Percentiles rank a stretch among this genome's conserved stretches.
phyloP scores from a whole-genome alignment of 2,888 invertebrate species.

The Drosophila pseudotakahashii region DNA sequence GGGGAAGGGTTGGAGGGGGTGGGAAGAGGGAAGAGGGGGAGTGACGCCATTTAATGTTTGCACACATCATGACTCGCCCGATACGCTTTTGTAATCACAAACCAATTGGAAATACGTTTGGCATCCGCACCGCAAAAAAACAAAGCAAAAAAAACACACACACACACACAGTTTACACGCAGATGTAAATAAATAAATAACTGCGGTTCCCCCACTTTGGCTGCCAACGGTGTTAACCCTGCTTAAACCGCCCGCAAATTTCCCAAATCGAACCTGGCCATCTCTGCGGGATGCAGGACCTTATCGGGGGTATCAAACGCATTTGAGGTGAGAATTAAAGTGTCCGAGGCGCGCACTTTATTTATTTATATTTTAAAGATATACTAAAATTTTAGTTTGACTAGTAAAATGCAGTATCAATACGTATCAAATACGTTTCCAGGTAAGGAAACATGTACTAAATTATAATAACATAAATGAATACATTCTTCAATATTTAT shows the following conservation, averaged over 20 bases:
- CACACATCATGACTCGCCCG: conserved; percentile 80
- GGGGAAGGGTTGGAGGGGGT: too few relatives aligned
- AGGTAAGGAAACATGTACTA: too few relatives aligned
- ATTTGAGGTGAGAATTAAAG: conserved; percentile 21
- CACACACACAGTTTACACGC: conserved; percentile 36
- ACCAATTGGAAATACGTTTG: conserved; percentile 72
- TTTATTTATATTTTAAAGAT: too few relatives aligned
- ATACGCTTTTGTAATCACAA: conserved; percentile 81
- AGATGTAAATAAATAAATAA: conserved; percentile 46
- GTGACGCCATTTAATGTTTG: conserved; percentile 81
- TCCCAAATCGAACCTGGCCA: conserved; percentile 18
- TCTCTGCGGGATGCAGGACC: conserved; percentile 28
- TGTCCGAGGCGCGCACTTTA: neutral
- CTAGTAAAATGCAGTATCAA: too few relatives aligned
- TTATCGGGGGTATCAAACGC: conserved; percentile 12
- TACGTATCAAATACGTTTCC: too few relatives aligned
- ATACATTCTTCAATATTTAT: too few relatives aligned
- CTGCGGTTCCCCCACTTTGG: conserved; percentile 24
- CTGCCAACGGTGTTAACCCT: conserved; percentile 28
- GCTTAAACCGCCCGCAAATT: conserved; percentile 18
- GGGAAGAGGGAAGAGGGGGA: conserved; percentile 21
- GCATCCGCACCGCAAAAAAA: conserved; percentile 31
- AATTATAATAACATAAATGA: too few relatives aligned
- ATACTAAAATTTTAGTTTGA: too few relatives aligned
- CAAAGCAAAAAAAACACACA: conserved; percentile 7